phyloP scores from a whole-genome alignment of 2,113 vertebrate genomes.

The Sphaerodactylus townsendi region DNA sequence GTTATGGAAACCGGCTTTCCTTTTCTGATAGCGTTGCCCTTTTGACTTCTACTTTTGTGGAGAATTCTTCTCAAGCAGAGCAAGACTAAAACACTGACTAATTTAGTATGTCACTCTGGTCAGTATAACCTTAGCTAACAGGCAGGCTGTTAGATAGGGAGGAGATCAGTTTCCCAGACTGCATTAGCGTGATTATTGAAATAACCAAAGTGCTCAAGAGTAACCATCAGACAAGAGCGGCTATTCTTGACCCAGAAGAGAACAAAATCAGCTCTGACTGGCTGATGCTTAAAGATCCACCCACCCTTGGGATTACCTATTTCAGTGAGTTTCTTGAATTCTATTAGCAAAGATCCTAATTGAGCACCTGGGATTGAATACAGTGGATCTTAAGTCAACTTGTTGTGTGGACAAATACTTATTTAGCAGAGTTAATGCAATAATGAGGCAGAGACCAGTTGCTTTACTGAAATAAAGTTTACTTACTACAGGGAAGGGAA shows the following conservation, averaged over 20 bases:
- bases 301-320: neutral
- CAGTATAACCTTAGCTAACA: neutral
- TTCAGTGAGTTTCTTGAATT: neutral
- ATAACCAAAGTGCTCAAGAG: neutral
- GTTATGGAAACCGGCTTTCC: neutral
- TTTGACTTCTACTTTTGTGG: neutral
- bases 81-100: neutral
- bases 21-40: neutral
- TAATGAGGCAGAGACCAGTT: too few species aligned
- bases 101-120: neutral
- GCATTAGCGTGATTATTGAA: neutral
- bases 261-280: neutral
- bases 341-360: neutral
- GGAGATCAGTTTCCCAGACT: neutral
- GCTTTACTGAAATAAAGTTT: too few species aligned
- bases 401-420: too few species aligned
- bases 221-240: neutral
- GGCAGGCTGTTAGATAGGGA: neutral
- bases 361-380: neutral
- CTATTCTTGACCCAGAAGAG: neutral
- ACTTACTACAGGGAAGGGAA: too few species aligned
- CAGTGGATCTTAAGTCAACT: neutral
- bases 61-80: neutral
- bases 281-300: neutral
- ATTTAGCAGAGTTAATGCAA: too few species aligned